These are phyloP conservation scores for Periophthalmus modestus DNA, from an alignment of 2,113 vertebrate species.

Conservation along the genomic window DNA sequence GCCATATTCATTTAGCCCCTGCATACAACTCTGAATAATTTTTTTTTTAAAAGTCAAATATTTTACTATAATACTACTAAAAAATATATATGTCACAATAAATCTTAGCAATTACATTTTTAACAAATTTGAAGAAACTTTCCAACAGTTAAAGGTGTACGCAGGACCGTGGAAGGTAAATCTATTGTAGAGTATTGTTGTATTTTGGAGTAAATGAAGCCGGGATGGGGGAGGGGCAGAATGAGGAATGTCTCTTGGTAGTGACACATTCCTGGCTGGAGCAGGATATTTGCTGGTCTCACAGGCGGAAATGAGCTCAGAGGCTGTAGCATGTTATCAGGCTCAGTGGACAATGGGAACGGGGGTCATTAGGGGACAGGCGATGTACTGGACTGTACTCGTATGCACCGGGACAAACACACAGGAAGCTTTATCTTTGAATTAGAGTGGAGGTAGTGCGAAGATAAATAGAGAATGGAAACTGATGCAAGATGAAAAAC, in stretches of 20 bases:
- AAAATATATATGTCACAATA: too few species aligned
- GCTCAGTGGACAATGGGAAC: neutral
- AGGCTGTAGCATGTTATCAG: constrained; percentile 51
- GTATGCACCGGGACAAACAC: neutral
- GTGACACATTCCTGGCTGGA: constrained; percentile 61
- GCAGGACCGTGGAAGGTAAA: neutral
- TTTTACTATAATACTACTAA: too few species aligned
- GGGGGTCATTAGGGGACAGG: constrained; percentile 19
- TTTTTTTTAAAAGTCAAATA: too few species aligned
- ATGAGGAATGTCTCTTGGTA: constrained; percentile 61
- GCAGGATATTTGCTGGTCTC: constrained; percentile 57
- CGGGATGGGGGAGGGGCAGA: constrained; percentile 7
- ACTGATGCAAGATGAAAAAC: neutral
- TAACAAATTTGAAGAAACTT: too few species aligned
- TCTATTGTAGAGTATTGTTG: neutral
- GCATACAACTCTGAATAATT: too few species aligned
- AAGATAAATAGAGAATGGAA: neutral
- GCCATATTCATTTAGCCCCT: too few species aligned
- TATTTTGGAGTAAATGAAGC: constrained; percentile 9
- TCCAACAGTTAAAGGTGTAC: neutral
- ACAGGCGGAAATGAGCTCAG: constrained; percentile 64
- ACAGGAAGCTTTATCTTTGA: neutral
- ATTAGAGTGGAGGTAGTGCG: neutral
- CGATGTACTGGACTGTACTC: neutral
- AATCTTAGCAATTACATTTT: too few species aligned